Base-by-base conservation (phyloP, 30 jellyfish, hydroid and myxozoan genomes). In the Euphysa ruthae region DNA sequence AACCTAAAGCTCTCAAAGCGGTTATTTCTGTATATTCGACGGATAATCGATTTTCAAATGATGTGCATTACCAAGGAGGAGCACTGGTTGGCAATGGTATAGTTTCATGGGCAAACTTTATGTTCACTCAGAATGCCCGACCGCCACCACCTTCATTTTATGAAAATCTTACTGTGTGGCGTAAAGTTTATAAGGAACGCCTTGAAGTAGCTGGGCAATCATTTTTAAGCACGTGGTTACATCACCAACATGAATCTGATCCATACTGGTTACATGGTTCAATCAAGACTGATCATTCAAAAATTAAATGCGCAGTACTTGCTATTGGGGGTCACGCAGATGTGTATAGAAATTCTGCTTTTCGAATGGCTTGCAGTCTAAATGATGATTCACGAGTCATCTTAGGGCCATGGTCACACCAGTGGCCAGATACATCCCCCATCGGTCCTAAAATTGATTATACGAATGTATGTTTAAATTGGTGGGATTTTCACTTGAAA, bases 261-360 rank as follows among this genome's bases (percentile, higher is more conserved):
- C 58, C 77, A 13, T 69, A 13, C 52, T 69, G 82, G 82, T 24
- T 14, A 32, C 81, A 69, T 69, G 82, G 82, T 28, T 69, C 82
- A 4, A 32, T 69, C 7, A 16, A 4, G 1, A 29, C 14, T 2
- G 60, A 52, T 32, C 26, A 55, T 5, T 26, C 23, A 5, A 69
- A 69, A 54, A 22, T 69, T 4, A 50, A 49, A 52, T 49, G 79
- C 32, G 78, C 82, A n/a, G 79, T 69, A 34, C 77, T 69, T 6
- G 18, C 52, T 50, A 51, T 69, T 12, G 82, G 82, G n/a, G 82
- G 82, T 5, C 31, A 22, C 12, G 78, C 62, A 13, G 82, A 69
- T 28, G 57, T 28, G 49, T 69, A 69, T 44, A 23, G 19, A n/a
- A 69, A 69, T 69, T 68, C 82, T 21, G 79, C 79, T 22, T 69